A percentile compares a stretch with the other conserved stretches of the same genome.
Evolutionary conservation across 2,888 invertebrate genomes (phyloP).

Genomic region (Metalampra italica): DNA sequence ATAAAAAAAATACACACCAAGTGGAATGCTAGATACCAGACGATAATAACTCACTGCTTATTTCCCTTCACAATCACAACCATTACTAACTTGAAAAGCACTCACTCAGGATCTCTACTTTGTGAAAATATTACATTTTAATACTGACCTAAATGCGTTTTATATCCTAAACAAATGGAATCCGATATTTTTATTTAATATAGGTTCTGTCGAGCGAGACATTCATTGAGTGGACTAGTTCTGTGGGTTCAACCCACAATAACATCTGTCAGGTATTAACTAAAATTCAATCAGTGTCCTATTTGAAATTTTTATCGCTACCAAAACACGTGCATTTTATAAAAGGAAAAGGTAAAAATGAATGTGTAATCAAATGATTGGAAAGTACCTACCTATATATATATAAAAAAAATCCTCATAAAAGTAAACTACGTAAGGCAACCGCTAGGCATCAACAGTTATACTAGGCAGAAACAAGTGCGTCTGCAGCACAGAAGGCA

Average conservation of each 20-base stretch:
- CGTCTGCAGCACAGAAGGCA: constrained; percentile 17
- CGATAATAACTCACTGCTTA: background rate
- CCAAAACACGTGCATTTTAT: background rate
- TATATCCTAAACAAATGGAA: constrained; percentile 7
- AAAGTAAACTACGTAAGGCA: constrained; percentile 32
- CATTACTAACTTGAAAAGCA: constrained; percentile 6
- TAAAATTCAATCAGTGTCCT: background rate
- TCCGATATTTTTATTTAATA: background rate
- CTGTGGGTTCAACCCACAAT: background rate
- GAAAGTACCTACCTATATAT: background rate
- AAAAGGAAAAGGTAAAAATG: background rate
- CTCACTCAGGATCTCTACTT: constrained; percentile 9
- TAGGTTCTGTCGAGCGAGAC: too few species aligned
- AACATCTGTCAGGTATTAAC: background rate
- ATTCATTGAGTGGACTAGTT: background rate
- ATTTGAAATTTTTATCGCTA: background rate
- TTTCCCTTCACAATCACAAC: constrained; percentile 14
- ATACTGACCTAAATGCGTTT: constrained; percentile 19
- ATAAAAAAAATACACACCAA: too few species aligned
- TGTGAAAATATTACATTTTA: constrained; percentile 11
- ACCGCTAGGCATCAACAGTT: constrained; percentile 26
- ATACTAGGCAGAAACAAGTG: constrained; percentile 10
- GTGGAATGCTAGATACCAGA: too few species aligned
- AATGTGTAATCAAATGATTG: background rate
- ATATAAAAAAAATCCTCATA: constrained; percentile 4